These are phyloP conservation scores for Limnephilus marmoratus DNA, from an alignment of 2,888 invertebrate genomes.

Conservation along the genomic window DNA sequence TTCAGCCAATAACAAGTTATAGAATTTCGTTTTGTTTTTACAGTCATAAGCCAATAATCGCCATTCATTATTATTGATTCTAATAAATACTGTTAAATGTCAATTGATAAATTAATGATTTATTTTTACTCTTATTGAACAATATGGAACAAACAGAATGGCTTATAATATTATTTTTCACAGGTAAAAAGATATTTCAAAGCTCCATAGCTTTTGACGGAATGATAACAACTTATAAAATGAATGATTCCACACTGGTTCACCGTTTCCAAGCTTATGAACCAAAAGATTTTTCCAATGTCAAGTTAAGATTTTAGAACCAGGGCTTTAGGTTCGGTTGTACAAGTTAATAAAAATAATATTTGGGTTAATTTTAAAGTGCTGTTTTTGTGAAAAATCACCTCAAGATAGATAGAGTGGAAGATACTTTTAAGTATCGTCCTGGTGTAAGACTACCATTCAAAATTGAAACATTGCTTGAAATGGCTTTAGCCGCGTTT, in stretches of 20 bases:
- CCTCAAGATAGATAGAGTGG: no score
- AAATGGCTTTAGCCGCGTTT: no score
- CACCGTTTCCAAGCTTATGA: neutral
- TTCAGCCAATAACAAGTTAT: neutral
- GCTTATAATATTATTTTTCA: neutral
- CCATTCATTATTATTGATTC: neutral
- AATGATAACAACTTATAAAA: neutral
- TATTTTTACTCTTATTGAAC: neutral
- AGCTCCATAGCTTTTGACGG: neutral
- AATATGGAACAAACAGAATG: neutral
- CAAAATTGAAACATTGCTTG: no score
- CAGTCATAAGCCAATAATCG: neutral
- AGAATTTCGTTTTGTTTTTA: neutral
- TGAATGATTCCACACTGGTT: neutral
- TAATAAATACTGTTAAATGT: neutral
- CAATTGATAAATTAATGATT: neutral
- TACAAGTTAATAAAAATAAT: neutral
- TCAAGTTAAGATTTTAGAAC: neutral
- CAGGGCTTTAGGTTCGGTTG: neutral
- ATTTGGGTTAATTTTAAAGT: no score
- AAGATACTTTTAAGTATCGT: no score
- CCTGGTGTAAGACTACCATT: no score
- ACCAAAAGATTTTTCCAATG: neutral
- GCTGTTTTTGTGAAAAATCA: no score
- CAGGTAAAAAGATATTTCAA: neutral